Conservation (phyloP, 2,113 vertebrate genomes). For the Muntiacus reevesi region DNA sequence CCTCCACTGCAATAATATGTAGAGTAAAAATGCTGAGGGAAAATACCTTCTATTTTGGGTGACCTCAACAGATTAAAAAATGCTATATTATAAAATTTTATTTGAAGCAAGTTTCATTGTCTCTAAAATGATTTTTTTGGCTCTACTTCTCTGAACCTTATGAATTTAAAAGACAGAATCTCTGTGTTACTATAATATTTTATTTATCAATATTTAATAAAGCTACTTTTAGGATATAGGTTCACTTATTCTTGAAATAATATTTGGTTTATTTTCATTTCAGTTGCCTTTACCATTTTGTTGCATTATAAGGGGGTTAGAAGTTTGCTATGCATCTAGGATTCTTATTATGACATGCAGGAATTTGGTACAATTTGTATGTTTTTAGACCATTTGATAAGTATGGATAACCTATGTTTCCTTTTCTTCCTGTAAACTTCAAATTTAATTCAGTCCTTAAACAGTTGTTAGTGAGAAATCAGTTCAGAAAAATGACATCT, state of each 20-base stretch:
- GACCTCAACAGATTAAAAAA: background rate
- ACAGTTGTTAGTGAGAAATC: background rate
- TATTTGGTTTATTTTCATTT: constrained; percentile 17
- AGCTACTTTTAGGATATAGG: background rate
- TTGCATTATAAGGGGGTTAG: background rate
- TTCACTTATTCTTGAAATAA: constrained; percentile 30
- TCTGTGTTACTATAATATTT: constrained; percentile 15
- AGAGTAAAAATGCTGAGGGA: background rate
- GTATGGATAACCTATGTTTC: background rate
- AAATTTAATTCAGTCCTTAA: background rate
- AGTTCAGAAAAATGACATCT: background rate
- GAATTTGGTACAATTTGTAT: background rate
- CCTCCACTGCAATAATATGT: background rate
- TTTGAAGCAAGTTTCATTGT: constrained; percentile 3
- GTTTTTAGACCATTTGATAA: background rate
- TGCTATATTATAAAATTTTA: background rate
- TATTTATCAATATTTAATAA: constrained; percentile 21
- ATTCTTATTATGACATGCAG: background rate
- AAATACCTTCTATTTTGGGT: constrained; percentile 6
- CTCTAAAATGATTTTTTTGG: constrained; percentile 14
- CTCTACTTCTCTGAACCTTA: background rate
- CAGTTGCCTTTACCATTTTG: background rate
- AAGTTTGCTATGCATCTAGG: background rate
- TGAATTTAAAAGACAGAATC: background rate
- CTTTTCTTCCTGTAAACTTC: constrained; percentile 1